Base-by-base conservation (phyloP, 1,140 invertebrate species). In the Drosophila hydei region DNA sequence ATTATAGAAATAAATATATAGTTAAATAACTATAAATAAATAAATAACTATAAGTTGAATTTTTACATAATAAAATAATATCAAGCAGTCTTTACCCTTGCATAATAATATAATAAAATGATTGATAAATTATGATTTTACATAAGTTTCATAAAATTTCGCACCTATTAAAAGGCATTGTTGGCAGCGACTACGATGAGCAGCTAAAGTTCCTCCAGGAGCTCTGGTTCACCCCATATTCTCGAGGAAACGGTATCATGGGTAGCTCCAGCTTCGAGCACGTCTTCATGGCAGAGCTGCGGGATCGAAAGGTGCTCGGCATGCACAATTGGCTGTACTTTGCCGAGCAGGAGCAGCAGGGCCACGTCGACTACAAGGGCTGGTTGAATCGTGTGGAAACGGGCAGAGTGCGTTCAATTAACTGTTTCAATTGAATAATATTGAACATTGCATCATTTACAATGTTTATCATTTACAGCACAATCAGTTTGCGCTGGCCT, bases 301-400 rank as follows among this genome's bases (percentile, higher is more conserved):
- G 96, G 89, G 94, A 94, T 81, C 91, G 93, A 3, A 94, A 95
- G 78, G 93, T 97, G 42, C 92, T 93, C 75, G 97, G 97, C 11
- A 92, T 98, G 58, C 97, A 98, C 89, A 97, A 97, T 90, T 98
- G 97, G 97, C 92, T 98, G 8, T 97, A 96, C 87, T 97, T 96
- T 75, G 93, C 94, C 30, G 93, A 94, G 52, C 94, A 97, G 91
- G 97, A 98, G 92, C 92, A 92, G 42, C 94, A 94, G 1, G 88
- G 91, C 1, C 92, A 93, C 61, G 77, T 92, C 1, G 95, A 97
- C 91, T 98, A 98, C 90, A 93, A 96, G 61, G 96, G 97, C 19
- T 97, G 95, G 79, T 91, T 96, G 23, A 95, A 94, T 71, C 94
- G 95, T 77, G 58, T 94, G 40, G 93, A 95, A 78, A 92, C 97